Percentiles rank a stretch among this genome's conserved stretches.
phyloP scores from a whole-genome alignment of 1,140 invertebrate species.

The Drosophila funebris region DNA sequence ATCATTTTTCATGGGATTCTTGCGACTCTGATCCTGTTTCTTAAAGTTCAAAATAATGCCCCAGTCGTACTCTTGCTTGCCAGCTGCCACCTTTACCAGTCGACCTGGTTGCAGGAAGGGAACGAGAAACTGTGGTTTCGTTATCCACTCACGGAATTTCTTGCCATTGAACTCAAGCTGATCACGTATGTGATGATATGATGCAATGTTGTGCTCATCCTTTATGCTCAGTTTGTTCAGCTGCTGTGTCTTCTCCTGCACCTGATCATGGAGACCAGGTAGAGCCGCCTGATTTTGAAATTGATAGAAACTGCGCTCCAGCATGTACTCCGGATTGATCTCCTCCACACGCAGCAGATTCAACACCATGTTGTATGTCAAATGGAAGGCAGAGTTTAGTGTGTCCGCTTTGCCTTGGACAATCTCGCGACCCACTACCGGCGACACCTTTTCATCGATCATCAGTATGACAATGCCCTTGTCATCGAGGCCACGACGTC shows the following conservation, averaged over 20 bases:
- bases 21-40: conserved; percentile 86
- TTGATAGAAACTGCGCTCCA: conserved; percentile 99
- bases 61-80: conserved; percentile 96
- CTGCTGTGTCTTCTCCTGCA: conserved; percentile 88
- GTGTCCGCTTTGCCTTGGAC: conserved; percentile 97
- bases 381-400: conserved; percentile 99
- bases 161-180: conserved; percentile 90
- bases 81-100: conserved; percentile 95
- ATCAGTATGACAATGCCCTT: conserved; percentile 99
- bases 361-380: conserved; percentile 99
- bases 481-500: conserved; percentile 97
- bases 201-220: conserved; percentile 90
- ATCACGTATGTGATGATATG: conserved; percentile 93
- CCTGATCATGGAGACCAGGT: conserved; percentile 93
- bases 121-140: conserved; percentile 93
- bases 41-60: conserved; percentile 97
- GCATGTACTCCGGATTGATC: conserved; percentile 99
- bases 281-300: conserved; percentile 99
- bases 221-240: conserved; percentile 87
- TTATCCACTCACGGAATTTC: conserved; percentile 92
- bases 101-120: conserved; percentile 97
- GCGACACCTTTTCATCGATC: conserved; percentile 98
- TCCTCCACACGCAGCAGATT: conserved; percentile 98
- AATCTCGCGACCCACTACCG: conserved; percentile 92
- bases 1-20: conserved; percentile 86